These are phyloP conservation scores for Thalassaphorura encarpata DNA, from an alignment of 1,140 invertebrate species.

Conservation along the genomic window DNA sequence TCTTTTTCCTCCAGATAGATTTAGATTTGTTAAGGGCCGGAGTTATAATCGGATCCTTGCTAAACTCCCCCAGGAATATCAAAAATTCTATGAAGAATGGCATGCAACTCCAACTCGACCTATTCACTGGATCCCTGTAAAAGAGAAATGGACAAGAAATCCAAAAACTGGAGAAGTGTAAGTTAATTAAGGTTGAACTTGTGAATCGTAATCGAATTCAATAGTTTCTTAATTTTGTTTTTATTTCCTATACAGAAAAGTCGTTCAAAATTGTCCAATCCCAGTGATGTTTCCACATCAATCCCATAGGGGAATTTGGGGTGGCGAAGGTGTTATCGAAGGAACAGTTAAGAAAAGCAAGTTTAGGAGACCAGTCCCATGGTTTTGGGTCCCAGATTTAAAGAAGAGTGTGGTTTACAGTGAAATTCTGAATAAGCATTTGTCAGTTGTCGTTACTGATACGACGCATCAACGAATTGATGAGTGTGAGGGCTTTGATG, in stretches of 20 bases:
- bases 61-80: slow-evolving; percentile 67
- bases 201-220: background rate
- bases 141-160: slow-evolving; percentile 60
- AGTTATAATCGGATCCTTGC: background rate
- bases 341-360: slow-evolving; percentile 64
- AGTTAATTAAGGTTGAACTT: slow-evolving; percentile 15
- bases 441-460: slow-evolving; percentile 68
- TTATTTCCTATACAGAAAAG: slow-evolving; percentile 11
- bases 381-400: slow-evolving; percentile 75
- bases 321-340: slow-evolving; percentile 87
- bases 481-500: slow-evolving; percentile 84
- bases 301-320: slow-evolving; percentile 80
- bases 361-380: slow-evolving; percentile 53
- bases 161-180: slow-evolving; percentile 59
- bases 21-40: background rate
- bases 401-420: slow-evolving; percentile 75
- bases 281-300: slow-evolving; percentile 67
- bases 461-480: slow-evolving; percentile 74
- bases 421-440: slow-evolving; percentile 80
- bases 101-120: slow-evolving; percentile 58
- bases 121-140: slow-evolving; percentile 73
- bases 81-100: slow-evolving; percentile 80
- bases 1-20: slow-evolving; percentile 1
- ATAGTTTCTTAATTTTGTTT: background rate
- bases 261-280: slow-evolving; percentile 65